These are phyloP conservation scores for Tetramorium alpestre DNA, from an alignment of 1,140 invertebrate genomes.

Conservation along the genomic window DNA sequence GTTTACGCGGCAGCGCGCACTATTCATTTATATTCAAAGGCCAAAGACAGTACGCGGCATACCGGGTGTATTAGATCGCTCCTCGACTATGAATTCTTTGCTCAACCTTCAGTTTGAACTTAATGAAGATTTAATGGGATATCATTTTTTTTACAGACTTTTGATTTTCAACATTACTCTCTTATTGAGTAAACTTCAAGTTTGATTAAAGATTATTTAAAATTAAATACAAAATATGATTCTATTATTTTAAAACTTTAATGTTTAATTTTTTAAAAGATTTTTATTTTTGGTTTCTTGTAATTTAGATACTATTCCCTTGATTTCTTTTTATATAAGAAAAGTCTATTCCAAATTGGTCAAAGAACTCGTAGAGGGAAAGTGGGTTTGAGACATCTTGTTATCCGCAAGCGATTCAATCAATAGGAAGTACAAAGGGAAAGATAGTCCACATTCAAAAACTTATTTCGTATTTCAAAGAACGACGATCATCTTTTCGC, in stretches of 20 bases:
- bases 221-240: background rate
- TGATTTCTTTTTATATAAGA: background rate
- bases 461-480: slow-evolving; percentile 5
- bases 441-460: slow-evolving; percentile 1
- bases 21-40: slow-evolving; percentile 32
- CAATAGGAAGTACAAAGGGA: background rate
- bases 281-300: background rate
- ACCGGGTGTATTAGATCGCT: background rate
- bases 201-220: background rate
- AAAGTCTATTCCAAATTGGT: slow-evolving; percentile 23
- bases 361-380: slow-evolving; percentile 1
- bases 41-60: background rate
- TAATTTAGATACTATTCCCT: background rate
- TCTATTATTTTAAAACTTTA: background rate
- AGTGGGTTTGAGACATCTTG: slow-evolving; percentile 27
- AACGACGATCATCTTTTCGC: background rate
- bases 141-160: background rate
- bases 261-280: background rate
- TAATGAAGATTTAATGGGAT: background rate
- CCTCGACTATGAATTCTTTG: background rate
- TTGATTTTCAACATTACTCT: background rate
- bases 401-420: slow-evolving; percentile 37
- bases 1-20: slow-evolving; percentile 25
- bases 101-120: background rate
- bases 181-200: background rate